A percentile compares a stretch with the other conserved stretches of the same genome.
phyloP scores from a whole-genome alignment of 1,140 invertebrate genomes.

The Lethrus apterus region DNA sequence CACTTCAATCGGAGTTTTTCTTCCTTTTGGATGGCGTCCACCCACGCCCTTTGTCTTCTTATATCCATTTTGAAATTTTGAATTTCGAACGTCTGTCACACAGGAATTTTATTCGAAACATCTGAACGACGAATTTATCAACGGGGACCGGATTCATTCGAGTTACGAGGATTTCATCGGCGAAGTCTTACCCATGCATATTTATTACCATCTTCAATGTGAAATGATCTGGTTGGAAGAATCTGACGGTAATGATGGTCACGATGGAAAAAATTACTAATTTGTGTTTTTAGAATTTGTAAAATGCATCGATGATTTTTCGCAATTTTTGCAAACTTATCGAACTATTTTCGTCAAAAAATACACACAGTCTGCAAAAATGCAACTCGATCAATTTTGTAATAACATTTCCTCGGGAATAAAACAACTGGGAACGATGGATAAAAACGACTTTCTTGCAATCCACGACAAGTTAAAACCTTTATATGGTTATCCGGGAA shows the following conservation, averaged over 20 bases:
- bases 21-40: conserved; percentile 27
- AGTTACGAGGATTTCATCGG: conserved; percentile 13
- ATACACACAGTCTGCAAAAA: not conserved
- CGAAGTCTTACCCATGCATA: conserved; percentile 10
- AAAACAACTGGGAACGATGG: too few species aligned
- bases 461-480: conserved; percentile 15
- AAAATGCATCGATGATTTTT: conserved; percentile 10
- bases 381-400: too few species aligned
- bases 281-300: conserved; percentile 4
- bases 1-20: conserved; percentile 26
- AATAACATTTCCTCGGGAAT: too few species aligned
- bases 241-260: conserved; percentile 1
- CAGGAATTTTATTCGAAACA: conserved; percentile 19
- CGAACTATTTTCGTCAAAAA: not conserved
- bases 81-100: too few species aligned
- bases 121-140: conserved; percentile 1
- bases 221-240: conserved; percentile 20
- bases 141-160: conserved; percentile 7
- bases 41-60: conserved; percentile 18
- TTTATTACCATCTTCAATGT: conserved; percentile 16
- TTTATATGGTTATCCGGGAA: conserved; percentile 20
- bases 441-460: not conserved
- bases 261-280: not conserved
- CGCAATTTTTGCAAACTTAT: not conserved
- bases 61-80: conserved; percentile 13